A percentile compares a stretch with the other conserved stretches of the same genome.
Evolutionary conservation across 2,797 vertebrate species (phyloP).

Genomic region (Xerus rutilus): DNA sequence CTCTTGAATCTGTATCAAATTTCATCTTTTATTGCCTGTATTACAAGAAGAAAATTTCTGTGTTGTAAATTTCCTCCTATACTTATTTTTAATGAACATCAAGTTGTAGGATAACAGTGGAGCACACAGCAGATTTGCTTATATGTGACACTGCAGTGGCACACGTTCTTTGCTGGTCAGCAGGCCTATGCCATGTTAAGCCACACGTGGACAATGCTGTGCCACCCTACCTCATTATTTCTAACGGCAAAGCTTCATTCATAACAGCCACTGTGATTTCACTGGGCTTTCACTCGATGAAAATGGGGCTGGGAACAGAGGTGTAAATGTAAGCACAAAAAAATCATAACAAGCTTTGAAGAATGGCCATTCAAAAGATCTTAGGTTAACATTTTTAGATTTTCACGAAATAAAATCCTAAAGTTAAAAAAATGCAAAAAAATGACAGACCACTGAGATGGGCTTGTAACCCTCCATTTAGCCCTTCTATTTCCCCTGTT

Average conservation of each 20-base stretch:
- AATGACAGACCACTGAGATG: not conserved
- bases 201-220: no score
- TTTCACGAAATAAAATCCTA: constrained; percentile 19
- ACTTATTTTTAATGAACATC: not conserved
- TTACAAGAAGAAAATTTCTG: not conserved
- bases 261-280: not conserved
- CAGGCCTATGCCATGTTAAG: not conserved
- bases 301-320: not conserved
- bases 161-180: accelerated
- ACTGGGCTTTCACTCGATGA: not conserved
- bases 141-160: accelerated
- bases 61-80: not conserved
- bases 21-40: not conserved
- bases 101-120: not conserved
- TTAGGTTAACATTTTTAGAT: not conserved
- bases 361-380: not conserved
- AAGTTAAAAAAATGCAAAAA: not conserved
- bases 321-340: not conserved
- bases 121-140: not conserved
- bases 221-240: not conserved
- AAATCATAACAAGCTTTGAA: not conserved
- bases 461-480: not conserved
- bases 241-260: not conserved
- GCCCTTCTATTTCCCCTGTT: not conserved
- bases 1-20: not conserved